Percentiles rank a stretch among this genome's conserved stretches.
Conservation (phyloP, 2,888 invertebrate species). For the Chymomyza amoena region DNA sequence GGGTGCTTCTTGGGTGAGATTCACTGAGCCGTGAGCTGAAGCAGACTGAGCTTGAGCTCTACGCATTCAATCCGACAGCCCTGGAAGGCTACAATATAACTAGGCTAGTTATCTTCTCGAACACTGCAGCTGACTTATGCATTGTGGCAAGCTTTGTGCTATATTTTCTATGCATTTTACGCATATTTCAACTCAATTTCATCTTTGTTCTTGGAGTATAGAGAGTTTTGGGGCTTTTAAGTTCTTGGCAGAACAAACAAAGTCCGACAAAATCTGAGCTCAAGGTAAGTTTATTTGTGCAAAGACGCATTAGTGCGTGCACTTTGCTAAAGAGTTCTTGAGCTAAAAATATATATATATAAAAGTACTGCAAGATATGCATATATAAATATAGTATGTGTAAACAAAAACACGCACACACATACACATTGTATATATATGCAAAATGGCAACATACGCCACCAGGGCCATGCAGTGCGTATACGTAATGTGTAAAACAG, state of each 20-base stretch:
- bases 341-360: slow-evolving; percentile 13
- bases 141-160: background rate
- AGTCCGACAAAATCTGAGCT: slow-evolving; percentile 3
- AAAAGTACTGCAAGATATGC: background rate
- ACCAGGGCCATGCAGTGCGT: slow-evolving; percentile 35
- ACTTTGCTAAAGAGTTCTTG: slow-evolving; percentile 11
- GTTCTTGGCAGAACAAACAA: background rate
- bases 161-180: background rate
- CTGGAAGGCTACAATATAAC: background rate
- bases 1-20: background rate
- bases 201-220: background rate
- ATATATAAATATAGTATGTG: background rate
- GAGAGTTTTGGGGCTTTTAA: slow-evolving; percentile 1
- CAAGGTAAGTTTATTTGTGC: slow-evolving; percentile 39
- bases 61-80: background rate
- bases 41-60: background rate
- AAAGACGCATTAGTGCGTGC: slow-evolving; percentile 17
- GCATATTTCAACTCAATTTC: background rate
- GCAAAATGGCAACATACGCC: background rate
- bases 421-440: background rate
- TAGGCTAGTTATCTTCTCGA: background rate
- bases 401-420: background rate
- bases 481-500: slow-evolving; percentile 27
- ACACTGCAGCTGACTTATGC: background rate
- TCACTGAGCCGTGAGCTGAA: slow-evolving; percentile 2